phyloP scores from a whole-genome alignment of 2,113 vertebrate species.

The Pyxicephalus adspersus region DNA sequence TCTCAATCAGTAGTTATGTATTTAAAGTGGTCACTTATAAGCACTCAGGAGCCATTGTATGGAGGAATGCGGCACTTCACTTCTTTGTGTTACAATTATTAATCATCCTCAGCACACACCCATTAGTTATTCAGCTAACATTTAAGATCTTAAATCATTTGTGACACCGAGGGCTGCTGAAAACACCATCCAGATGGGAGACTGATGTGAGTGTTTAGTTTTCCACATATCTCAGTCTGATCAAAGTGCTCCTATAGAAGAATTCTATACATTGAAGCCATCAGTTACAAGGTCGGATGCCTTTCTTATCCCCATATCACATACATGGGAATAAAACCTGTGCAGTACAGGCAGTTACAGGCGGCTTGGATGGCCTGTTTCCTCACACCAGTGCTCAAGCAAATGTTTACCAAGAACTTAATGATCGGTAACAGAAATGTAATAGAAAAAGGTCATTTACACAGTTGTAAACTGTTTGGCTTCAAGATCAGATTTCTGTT shows the following conservation, averaged over 20 bases:
- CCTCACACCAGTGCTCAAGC: neutral
- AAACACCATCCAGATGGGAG: slow-evolving; percentile 40
- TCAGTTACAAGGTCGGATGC: slow-evolving; percentile 26
- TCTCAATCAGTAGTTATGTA: neutral
- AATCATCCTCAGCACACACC: slow-evolving; percentile 6
- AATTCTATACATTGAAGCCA: slow-evolving; percentile 1
- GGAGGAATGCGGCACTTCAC: neutral
- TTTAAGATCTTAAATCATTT: slow-evolving; percentile 25
- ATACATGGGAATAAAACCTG: neutral
- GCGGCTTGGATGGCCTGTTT: neutral
- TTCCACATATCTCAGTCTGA: slow-evolving; percentile 27
- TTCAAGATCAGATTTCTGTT: too few species aligned
- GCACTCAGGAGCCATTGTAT: neutral
- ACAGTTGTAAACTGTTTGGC: too few species aligned
- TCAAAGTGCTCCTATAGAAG: slow-evolving; percentile 22
- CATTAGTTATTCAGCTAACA: slow-evolving; percentile 27
- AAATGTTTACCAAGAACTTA: slow-evolving; percentile 2
- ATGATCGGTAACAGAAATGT: neutral
- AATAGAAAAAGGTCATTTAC: too few species aligned
- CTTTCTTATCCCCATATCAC: slow-evolving; percentile 2
- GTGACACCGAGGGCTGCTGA: slow-evolving; percentile 16
- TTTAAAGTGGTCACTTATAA: neutral
- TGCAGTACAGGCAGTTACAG: neutral
- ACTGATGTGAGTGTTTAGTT: slow-evolving; percentile 25
- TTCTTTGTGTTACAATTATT: neutral